Conservation (phyloP, 2,888 invertebrate species). For the Clivina fossor region DNA sequence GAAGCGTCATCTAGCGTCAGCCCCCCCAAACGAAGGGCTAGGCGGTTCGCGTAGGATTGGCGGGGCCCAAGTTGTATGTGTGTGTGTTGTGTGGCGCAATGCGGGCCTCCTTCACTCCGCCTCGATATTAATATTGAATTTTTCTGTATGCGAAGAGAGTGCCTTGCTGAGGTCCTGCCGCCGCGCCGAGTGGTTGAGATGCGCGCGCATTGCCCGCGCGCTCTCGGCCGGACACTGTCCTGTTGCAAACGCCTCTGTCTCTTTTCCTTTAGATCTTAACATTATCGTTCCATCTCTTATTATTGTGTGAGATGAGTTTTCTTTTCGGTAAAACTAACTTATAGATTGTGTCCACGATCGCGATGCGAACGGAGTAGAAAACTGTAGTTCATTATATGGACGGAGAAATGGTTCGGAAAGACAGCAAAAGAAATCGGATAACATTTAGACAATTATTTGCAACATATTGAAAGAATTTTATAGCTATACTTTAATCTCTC, state of each 20-base stretch:
- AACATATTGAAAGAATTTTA: too few species aligned
- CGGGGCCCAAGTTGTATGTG: slow-evolving; percentile 47
- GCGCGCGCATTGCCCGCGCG: slow-evolving; percentile 46
- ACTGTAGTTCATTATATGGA: slow-evolving; percentile 23
- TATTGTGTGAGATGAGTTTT: background rate
- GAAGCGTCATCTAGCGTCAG: too few species aligned
- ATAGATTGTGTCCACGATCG: too few species aligned
- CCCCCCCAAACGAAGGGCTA: too few species aligned
- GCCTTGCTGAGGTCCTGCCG: too few species aligned
- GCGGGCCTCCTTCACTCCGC: slow-evolving; percentile 63
- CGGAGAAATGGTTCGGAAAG: slow-evolving; percentile 42
- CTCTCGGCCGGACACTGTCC: slow-evolving; percentile 47
- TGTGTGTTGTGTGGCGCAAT: slow-evolving; percentile 56
- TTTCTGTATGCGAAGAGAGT: slow-evolving; percentile 58
- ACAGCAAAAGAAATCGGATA: too few species aligned
- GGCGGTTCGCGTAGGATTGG: slow-evolving; percentile 60
- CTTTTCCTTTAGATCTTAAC: background rate
- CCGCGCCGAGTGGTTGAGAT: too few species aligned
- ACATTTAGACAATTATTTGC: too few species aligned
- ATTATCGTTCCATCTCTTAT: too few species aligned
- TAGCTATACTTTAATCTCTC: too few species aligned
- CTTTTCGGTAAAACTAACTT: slow-evolving; percentile 49
- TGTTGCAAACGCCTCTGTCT: background rate
- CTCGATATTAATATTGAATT: slow-evolving; percentile 82
- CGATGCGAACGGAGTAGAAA: slow-evolving; percentile 36